Base-by-base conservation (phyloP, 1,140 invertebrate genomes). In the Monochamus saltuarius region DNA sequence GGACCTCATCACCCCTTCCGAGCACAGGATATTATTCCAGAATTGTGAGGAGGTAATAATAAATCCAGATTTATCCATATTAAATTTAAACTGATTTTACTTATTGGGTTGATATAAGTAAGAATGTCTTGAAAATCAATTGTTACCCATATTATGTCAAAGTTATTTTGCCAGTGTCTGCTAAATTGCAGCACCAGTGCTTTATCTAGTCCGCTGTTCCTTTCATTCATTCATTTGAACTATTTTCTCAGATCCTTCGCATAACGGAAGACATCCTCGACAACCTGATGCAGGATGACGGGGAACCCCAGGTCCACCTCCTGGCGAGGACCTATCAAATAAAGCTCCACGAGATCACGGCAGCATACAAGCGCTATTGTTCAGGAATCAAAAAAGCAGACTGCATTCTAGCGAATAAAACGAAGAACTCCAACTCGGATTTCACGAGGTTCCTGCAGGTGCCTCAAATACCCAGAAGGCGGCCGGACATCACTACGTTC, bases 321-420 rank as follows among this genome's bases (percentile, higher is more conserved):
- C 79, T 88, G 51, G 83, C 84, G n/a, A 82, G 82, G 38, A 83
- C 86, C 0, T 92, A 92, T 75, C 78, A 89, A 14, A 83, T 83
- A 29, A 89, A 90, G 74, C 82, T 89, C 51, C 81, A 84, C 38
- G 82, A 84, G 64, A 87, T 91, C 40, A 87, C 84, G 64, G 83
- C 84, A 8, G 83, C 88, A 22, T 92, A 92, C 74, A 86, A 88
- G 73, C 84, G 87, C 72, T 92, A 92, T 74, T 87, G 90, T 72
- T 84, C 88, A 62, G 90, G 90, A 38, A 81, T 92, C 54, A 91
- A 92, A 74, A 83, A 87, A 67, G 89, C 90, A 37, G 90, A 91
- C 69, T 91, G 89, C 68, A 84, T 92, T 17, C 75, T 92, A 69
- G 89, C 89, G 56, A 76, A 81, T 78, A 64, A 82, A 77, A 70